Evolutionary conservation across 2,113 vertebrate genomes (phyloP), one percentile per base, ranked within the genome.

Genomic region (Charadrius vociferus): DNA sequence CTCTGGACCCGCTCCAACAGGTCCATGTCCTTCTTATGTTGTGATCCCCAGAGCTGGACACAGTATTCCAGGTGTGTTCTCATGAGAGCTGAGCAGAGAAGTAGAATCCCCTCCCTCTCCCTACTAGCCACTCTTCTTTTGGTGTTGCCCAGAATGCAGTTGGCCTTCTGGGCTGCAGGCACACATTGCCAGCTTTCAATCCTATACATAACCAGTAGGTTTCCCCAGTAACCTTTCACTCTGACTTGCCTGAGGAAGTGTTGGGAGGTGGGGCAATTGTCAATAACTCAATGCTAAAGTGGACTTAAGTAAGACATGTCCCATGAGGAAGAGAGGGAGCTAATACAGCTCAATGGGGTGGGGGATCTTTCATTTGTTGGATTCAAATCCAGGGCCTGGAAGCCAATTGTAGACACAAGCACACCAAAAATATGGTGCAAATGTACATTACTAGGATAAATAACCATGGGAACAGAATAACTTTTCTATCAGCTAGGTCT

Each of bases 181-280:
- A 4, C 37, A 41, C 8, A 41, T 20, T 13, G 39, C 12, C 19
- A 7, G 37, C 62, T 63, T 63, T 59, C 72, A 88, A 52, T 47
- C 20, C 12, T 32, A 3, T 23, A 43, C 0, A 1, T 15, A 61
- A 39, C 23, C 37, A 58, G 17, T 14, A 63, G 32, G 7, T 62
- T 86, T 81, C 21, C 29, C 52, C 47, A 67, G 6, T 22, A 37
- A 19, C 19, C 81, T 91, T 45, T 63, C 55, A 29, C 19, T 73
- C 36, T 30, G 14, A 17, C 7, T 83, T 79, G n/a, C 37, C 27
- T 65, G 58, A 43, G 12, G 45, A 55, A 7, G 14, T 41, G 9
- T 37, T 61, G 29, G 7, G 2, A 23, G 2, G 2, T 13, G 22
- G 12, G 7, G 4, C 3, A 45, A 24, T 52, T 50, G 16, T 8